A percentile compares a stretch with the other conserved stretches of the same genome.
Conservation (phyloP, 1,140 invertebrate genomes). For the Polypedilum vanderplanki region DNA sequence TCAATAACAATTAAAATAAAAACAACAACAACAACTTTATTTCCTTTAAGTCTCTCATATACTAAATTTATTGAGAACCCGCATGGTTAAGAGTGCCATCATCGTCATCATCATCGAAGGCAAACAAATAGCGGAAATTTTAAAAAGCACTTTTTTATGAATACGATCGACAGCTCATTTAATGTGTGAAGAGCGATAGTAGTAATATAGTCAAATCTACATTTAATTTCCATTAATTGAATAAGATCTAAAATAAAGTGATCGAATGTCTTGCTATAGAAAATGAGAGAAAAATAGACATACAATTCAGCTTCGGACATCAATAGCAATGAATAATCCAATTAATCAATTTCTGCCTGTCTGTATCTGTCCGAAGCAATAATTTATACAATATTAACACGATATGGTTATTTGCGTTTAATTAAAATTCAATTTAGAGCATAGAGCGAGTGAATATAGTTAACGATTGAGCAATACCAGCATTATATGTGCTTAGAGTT, state of each 20-base stretch:
- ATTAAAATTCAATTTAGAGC: constrained; percentile 23
- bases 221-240: constrained; percentile 8
- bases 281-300: background rate
- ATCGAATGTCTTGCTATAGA: background rate
- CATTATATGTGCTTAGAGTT: background rate
- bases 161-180: constrained; percentile 3
- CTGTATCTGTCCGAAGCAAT: background rate
- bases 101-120: background rate
- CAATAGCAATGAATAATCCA: constrained; percentile 22
- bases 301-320: background rate
- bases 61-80: constrained; percentile 6
- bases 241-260: background rate
- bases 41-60: background rate
- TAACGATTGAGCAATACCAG: constrained; percentile 21
- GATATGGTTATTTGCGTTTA: constrained; percentile 26
- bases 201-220: background rate
- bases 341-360: constrained; percentile 17
- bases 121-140: background rate
- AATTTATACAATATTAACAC: constrained; percentile 20
- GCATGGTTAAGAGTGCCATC: background rate
- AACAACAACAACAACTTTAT: constrained; percentile 17
- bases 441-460: background rate
- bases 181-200: background rate
- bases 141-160: constrained; percentile 5
- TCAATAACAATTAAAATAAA: background rate